Conservation (phyloP, 2,797 vertebrate genomes). For the Botia kubotai region DNA sequence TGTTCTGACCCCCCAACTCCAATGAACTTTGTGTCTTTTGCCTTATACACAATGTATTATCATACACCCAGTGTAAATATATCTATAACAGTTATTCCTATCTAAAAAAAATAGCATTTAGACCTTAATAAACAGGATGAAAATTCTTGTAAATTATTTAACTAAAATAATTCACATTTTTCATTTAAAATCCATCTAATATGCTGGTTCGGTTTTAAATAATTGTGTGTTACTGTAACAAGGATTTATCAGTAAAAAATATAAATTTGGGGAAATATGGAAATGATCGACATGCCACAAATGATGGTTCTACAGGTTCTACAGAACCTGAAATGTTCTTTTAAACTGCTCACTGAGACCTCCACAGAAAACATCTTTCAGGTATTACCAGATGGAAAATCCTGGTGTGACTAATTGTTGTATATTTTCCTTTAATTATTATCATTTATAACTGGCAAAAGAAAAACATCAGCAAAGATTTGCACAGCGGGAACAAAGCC, state of each 20-base stretch:
- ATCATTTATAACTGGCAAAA: conserved; percentile 88
- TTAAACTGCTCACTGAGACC: conserved; percentile 25
- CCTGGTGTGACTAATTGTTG: conserved; percentile 93
- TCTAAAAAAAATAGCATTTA: no score
- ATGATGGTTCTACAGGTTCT: background rate
- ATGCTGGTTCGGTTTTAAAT: background rate
- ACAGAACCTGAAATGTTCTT: background rate
- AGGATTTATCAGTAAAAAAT: background rate
- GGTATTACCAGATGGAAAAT: conserved; percentile 89
- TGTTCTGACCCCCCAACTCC: background rate
- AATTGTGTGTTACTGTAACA: conserved; percentile 1
- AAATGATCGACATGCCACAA: background rate
- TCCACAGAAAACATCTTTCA: conserved; percentile 76
- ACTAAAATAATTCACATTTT: background rate
- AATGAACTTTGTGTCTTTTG: background rate
- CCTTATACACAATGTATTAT: background rate
- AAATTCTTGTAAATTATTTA: background rate
- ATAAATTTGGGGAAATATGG: background rate
- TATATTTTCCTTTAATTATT: conserved; percentile 91
- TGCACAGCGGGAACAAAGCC: conserved; percentile 74
- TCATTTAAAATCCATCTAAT: no score
- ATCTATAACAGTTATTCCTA: no score
- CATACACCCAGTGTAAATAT: no score
- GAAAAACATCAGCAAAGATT: conserved; percentile 82
- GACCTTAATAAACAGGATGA: no score